Base-by-base conservation (phyloP, 1,140 invertebrate genomes). In the Eriosoma lanigerum region DNA sequence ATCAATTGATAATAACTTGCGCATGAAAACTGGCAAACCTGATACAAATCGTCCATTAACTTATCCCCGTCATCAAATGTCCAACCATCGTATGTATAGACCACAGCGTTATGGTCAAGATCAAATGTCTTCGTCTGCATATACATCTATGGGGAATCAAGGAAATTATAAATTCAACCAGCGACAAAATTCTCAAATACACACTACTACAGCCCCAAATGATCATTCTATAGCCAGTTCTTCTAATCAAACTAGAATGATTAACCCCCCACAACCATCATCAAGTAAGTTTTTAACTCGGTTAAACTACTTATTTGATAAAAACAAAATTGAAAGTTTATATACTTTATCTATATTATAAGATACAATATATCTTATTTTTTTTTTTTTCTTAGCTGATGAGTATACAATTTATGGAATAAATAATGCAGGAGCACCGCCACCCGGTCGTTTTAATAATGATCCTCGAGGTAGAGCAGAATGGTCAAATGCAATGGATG, bases 21-120 rank as follows among this genome's bases (percentile, higher is more conserved):
- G 75, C 48, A 78, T 78, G 75, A 78, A 78, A 60, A 78, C 75
- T 78, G 75, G 75, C 19, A 78, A 78, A 78, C 75, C 75, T 62
- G 75, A 78, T 46, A 78, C 75, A 46, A 78, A 78, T 78, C 75
- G 75, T 24, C 38, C 56, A 32, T n/a, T 78, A 46, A 78, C 52
- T 78, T 78, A 78, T 78, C 75, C 75, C 10, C n/a, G 75, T 13
- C 75, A 78, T 60, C 75, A 62, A 78, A 78, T 78, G 56, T 38
- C 54, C 48, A 78, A 29, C 19, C 32, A 38, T 38, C 56, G 75
- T 48, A 62, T 78, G 32, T 62, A 62, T 62, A 78, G 75, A 29
- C 75, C 75, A 78, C 73, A 60, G 4, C 75, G 75, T 46, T 78
- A 48, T 48, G 26, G 21, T 62, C 75, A 46, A 60, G 75, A 78